Evolutionary conservation across 2,797 vertebrate genomes (phyloP), one percentile per base, ranked within the genome.

Genomic region (Phataginus tricuspis): DNA sequence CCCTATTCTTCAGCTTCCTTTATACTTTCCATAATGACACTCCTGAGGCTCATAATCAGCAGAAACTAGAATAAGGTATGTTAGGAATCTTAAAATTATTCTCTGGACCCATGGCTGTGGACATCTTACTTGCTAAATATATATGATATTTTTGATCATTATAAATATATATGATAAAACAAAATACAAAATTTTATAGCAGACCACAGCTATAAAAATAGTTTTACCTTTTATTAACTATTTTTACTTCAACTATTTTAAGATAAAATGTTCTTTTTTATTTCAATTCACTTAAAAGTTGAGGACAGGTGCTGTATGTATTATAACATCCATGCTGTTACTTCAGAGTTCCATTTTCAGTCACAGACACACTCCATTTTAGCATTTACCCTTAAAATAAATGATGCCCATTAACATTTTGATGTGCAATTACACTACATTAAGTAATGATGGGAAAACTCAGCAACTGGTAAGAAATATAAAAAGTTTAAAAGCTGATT

Each of bases 331-430:
- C 14, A 29, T 71, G 3, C 29, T 92, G 69, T 63, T 88, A 88
- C 72, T 90, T 94, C 14, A 57, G 68, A 57, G 68, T 74, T 80
- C 69, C 13, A 39, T 82, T 82, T 57, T 80, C 42, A 79, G 42
- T 37, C 21, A 49, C 6, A 93, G 15, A 87, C 4, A 59, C n/a
- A 80, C 29, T 72, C 27, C 11, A 66, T 83, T 89, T 95, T 68
- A 83, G 0, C 14, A 85, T 93, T 94, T 77, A 72, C 37, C 25
- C 11, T 96, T 95, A 74, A 87, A 77, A 78, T 91, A 87, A 87
- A 21, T 87, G 51, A 61, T 53, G 45, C 10, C 34, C 1, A 74
- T 75, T 86, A 75, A 51, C 31, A n/a, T 27, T 82, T 79, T 64
- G 21, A 83, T n/a, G 5, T 59, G 8, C 3, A 49, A 61, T 86